phyloP scores from a whole-genome alignment of 1,140 invertebrate genomes.

The Penaeus chinensis region DNA sequence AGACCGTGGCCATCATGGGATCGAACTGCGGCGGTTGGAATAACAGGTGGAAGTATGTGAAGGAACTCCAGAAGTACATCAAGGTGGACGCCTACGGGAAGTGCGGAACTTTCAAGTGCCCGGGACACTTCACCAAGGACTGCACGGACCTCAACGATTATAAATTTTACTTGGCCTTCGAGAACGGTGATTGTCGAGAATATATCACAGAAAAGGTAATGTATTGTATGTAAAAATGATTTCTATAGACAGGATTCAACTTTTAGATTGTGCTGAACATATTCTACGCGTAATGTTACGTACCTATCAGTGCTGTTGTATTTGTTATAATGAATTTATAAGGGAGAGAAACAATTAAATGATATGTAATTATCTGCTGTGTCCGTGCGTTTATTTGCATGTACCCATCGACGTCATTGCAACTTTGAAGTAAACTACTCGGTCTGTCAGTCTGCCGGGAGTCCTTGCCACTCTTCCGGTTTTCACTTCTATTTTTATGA shows the following conservation, averaged over 20 bases:
- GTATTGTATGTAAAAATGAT: conserved; percentile 16
- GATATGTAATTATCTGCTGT: not conserved
- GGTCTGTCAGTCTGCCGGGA: not conserved
- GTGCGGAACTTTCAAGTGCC: conserved; percentile 71
- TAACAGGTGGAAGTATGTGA: conserved; percentile 74
- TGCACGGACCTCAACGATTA: conserved; percentile 74
- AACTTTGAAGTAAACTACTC: no score
- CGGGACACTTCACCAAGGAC: conserved; percentile 73
- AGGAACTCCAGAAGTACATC: conserved; percentile 72
- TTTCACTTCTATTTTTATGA: no score
- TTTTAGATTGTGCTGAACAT: not conserved
- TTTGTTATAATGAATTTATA: no score
- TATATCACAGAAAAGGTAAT: conserved; percentile 78
- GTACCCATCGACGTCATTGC: no score
- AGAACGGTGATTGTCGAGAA: conserved; percentile 79
- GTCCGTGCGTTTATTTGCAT: not conserved
- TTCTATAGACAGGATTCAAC: conserved; percentile 4
- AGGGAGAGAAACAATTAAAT: not conserved
- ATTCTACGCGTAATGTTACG: no score
- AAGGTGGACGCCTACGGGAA: conserved; percentile 73
- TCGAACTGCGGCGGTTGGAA: conserved; percentile 75
- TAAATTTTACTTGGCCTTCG: conserved; percentile 82
- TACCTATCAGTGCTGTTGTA: no score
- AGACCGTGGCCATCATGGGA: conserved; percentile 73
- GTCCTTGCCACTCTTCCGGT: not conserved